phyloP scores from a whole-genome alignment of 2,888 invertebrate genomes.

The Nebria salina region DNA sequence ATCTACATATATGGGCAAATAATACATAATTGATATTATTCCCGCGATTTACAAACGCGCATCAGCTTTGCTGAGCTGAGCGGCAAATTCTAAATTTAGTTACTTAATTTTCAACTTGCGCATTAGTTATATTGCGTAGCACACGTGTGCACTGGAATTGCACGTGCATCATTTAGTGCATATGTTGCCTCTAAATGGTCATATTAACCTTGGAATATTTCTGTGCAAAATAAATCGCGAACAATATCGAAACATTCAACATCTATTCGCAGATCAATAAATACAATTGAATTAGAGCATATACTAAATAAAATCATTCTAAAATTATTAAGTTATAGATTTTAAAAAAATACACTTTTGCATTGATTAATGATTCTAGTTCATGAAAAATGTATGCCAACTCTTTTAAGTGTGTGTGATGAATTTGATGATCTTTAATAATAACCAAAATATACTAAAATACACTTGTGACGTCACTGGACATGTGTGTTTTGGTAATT shows the following conservation, averaged over 20 bases:
- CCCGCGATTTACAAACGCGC: too few relatives aligned
- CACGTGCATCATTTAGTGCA: neutral
- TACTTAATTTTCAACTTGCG: neutral
- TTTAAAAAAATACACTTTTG: too few relatives aligned
- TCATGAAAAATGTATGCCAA: neutral
- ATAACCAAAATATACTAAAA: neutral
- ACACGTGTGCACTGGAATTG: neutral
- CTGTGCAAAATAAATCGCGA: neutral
- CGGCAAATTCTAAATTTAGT: neutral
- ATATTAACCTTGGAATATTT: neutral
- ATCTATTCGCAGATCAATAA: neutral
- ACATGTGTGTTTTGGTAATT: neutral
- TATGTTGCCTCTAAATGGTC: neutral
- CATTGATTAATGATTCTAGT: too few relatives aligned
- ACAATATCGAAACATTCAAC: neutral
- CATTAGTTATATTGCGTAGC: neutral
- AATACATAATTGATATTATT: too few relatives aligned
- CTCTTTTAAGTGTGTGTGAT: neutral
- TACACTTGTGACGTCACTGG: neutral
- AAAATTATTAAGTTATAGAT: too few relatives aligned
- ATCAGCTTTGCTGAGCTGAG: too few relatives aligned
- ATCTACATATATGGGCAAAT: too few relatives aligned
- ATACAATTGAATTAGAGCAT: neutral
- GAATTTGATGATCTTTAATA: neutral
- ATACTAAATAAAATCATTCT: neutral